These are phyloP conservation scores for Ditylenchus weischeri DNA, from an alignment of 2,888 invertebrate genomes.

Conservation along the genomic window DNA sequence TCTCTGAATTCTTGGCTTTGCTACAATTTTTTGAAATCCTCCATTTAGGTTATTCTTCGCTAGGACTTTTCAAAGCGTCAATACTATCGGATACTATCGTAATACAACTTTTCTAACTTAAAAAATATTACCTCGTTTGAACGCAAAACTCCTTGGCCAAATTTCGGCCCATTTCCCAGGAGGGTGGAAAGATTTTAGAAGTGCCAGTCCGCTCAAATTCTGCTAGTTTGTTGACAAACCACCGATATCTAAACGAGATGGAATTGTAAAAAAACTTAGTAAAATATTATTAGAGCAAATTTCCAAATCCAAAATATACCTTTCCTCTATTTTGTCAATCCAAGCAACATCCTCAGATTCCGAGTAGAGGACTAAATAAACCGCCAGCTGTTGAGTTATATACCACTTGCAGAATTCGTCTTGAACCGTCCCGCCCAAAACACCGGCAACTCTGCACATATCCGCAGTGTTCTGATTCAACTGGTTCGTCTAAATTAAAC, in stretches of 20 bases:
- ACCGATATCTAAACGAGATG: constrained; percentile 66
- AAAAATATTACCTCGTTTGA: constrained; percentile 39
- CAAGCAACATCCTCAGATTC: constrained; percentile 92
- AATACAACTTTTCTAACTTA: neutral
- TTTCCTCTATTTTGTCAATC: constrained; percentile 87
- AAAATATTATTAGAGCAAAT: neutral
- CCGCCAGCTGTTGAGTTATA: constrained; percentile 77
- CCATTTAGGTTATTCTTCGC: no score
- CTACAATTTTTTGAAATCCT: no score
- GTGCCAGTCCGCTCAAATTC: constrained; percentile 88
- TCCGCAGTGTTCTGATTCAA: constrained; percentile 48
- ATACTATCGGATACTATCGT: no score
- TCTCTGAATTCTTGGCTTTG: no score
- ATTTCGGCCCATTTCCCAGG: constrained; percentile 90
- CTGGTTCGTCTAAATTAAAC: constrained; percentile 45
- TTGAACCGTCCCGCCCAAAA: constrained; percentile 51
- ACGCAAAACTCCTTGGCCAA: constrained; percentile 67
- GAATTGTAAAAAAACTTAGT: neutral
- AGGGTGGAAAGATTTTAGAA: constrained; percentile 76
- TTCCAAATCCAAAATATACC: constrained; percentile 64
- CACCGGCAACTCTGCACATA: constrained; percentile 55
- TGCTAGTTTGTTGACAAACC: constrained; percentile 89
- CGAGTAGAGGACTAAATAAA: constrained; percentile 88
- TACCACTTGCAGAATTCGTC: constrained; percentile 70
- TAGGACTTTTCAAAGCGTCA: no score